These are phyloP conservation scores for Microtus ochrogaster DNA, from an alignment of 2,113 vertebrate genomes.

Conservation along the genomic window DNA sequence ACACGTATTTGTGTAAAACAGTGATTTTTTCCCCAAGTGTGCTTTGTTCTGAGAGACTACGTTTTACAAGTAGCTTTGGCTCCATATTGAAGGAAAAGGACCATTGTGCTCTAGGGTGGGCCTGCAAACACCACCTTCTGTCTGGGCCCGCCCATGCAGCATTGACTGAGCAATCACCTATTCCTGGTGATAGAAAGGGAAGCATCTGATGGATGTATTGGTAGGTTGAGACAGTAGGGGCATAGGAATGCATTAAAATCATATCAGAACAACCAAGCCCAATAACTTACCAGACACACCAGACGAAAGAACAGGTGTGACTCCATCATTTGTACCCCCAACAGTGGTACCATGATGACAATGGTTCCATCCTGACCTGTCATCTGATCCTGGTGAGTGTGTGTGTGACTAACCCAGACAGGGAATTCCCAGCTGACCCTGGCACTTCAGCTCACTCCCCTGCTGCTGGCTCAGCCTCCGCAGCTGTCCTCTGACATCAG, in stretches of 20 bases:
- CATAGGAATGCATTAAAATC: background rate
- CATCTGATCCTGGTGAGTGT: background rate
- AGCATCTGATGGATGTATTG: background rate
- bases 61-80: background rate
- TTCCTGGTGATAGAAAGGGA: background rate
- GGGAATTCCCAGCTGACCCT: background rate
- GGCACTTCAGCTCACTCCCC: background rate
- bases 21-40: background rate
- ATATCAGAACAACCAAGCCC: background rate
- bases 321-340: too few relatives aligned
- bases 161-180: too few relatives aligned
- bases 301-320: background rate
- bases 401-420: background rate
- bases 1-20: background rate
- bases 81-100: background rate
- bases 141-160: background rate
- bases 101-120: background rate
- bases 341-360: background rate
- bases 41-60: background rate
- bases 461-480: background rate
- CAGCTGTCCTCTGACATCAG: background rate
- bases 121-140: background rate
- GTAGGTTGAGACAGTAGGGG: background rate
- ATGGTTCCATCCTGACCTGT: background rate
- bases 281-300: background rate